Percentiles rank a stretch among this genome's conserved stretches.
Evolutionary conservation across 2,797 vertebrate species (phyloP).

Genomic region (Phoebastria nigripes): DNA sequence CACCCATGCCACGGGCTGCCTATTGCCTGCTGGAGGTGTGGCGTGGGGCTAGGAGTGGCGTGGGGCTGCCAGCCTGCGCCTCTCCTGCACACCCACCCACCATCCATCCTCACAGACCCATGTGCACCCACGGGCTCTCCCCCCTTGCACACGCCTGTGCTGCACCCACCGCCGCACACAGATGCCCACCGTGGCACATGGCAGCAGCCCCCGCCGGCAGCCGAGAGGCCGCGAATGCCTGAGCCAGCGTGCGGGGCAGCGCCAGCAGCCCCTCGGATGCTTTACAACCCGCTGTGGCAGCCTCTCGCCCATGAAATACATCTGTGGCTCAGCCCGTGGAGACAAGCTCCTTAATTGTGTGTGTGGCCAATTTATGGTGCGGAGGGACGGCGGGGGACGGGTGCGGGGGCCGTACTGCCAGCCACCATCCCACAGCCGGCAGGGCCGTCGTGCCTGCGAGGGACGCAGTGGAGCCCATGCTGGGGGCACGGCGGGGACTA

Average conservation of each 20-base stretch:
- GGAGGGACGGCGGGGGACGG: fast-evolving
- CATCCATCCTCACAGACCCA: background rate
- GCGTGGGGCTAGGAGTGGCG: fast-evolving
- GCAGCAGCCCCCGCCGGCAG: background rate
- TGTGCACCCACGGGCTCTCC: fast-evolving
- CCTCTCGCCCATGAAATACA: constrained; percentile 23
- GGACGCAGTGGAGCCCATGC: background rate
- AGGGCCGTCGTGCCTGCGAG: background rate
- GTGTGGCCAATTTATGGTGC: background rate
- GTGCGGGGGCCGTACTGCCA: background rate
- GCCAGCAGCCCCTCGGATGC: background rate
- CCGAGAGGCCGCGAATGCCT: background rate
- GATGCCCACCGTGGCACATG: fast-evolving
- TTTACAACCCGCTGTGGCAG: background rate
- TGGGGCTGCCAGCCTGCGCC: background rate
- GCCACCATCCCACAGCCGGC: background rate
- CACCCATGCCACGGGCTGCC: fast-evolving
- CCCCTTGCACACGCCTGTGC: fast-evolving
- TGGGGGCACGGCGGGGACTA: background rate
- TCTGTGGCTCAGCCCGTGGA: constrained; percentile 9
- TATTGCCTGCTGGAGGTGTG: fast-evolving
- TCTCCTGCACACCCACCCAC: background rate
- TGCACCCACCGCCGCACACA: fast-evolving
- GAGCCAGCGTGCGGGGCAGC: fast-evolving
- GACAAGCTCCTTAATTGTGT: constrained; percentile 30